phyloP scores from a whole-genome alignment of 1,140 invertebrate species.

The Drosophila tropicalis region DNA sequence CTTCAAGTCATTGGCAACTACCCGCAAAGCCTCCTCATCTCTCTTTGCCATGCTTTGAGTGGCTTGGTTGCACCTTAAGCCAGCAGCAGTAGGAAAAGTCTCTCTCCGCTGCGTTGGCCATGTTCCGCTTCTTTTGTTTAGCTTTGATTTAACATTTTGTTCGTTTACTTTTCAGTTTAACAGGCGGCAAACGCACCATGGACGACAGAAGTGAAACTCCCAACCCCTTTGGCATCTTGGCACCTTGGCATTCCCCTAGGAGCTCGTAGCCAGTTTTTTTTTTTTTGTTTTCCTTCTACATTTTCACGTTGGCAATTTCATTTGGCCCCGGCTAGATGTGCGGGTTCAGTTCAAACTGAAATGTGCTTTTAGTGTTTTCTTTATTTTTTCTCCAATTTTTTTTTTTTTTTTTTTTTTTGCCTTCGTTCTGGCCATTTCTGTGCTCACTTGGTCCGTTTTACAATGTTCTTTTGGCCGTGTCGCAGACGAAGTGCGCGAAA shows the following conservation, averaged over 20 bases:
- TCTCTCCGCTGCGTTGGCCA: conserved; percentile 26
- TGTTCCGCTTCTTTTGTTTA: conserved; percentile 77
- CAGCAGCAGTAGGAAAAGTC: conserved; percentile 18
- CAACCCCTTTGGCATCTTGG: neutral
- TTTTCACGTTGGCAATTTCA: conserved; percentile 79
- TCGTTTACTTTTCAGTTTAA: conserved; percentile 80
- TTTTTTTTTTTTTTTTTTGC: conserved; percentile 21
- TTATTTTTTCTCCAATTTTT: conserved; percentile 22
- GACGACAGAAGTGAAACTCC: conserved; percentile 44
- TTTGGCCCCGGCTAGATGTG: conserved; percentile 64
- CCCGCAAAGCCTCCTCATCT: neutral
- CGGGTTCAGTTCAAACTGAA: conserved; percentile 80
- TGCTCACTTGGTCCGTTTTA: conserved; percentile 37
- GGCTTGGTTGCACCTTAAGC: conserved; percentile 42
- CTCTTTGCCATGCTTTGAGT: neutral
- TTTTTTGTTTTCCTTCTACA: conserved; percentile 47
- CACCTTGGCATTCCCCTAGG: conserved; percentile 6
- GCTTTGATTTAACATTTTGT: conserved; percentile 82
- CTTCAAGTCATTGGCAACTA: neutral
- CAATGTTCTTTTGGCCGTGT: conserved; percentile 41
- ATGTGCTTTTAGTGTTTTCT: conserved; percentile 72
- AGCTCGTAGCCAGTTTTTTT: conserved; percentile 64
- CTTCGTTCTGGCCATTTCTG: conserved; percentile 14
- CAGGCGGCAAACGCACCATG: conserved; percentile 67
- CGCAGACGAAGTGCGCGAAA: conserved; percentile 63